A percentile compares a stretch with the other conserved stretches of the same genome.
Evolutionary conservation across 2,888 invertebrate species (phyloP).

Genomic region (Zootermopsis nevadensis): DNA sequence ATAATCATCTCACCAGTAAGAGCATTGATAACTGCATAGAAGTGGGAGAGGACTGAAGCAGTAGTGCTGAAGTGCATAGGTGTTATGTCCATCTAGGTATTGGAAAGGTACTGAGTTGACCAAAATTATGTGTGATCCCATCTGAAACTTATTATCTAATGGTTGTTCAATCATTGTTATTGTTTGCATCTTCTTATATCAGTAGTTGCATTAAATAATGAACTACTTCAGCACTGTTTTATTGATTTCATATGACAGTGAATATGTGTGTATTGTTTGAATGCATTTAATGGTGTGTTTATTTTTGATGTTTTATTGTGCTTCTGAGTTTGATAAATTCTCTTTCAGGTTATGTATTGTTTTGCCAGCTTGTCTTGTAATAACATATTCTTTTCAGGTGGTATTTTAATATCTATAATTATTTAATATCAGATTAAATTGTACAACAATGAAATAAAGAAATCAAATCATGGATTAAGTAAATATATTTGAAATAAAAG

Average conservation of each 20-base stretch:
- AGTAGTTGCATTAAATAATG: no score
- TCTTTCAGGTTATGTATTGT: not conserved
- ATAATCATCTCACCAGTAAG: conserved; percentile 8
- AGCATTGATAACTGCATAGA: conserved; percentile 8
- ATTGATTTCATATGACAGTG: no score
- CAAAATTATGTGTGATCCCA: not conserved
- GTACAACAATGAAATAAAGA: not conserved
- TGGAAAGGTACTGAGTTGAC: not conserved
- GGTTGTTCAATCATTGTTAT: no score
- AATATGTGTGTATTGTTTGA: no score
- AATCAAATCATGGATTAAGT: conserved; percentile 12
- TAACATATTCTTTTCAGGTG: not conserved
- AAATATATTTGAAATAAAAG: not conserved
- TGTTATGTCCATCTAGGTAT: not conserved
- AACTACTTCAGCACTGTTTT: no score
- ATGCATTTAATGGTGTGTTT: not conserved
- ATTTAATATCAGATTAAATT: conserved; percentile 1
- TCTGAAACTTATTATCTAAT: not conserved
- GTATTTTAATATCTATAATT: not conserved
- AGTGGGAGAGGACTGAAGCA: conserved; percentile 24
- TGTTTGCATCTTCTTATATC: no score
- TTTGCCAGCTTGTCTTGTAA: not conserved
- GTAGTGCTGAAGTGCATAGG: conserved; percentile 3
- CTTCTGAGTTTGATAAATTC: not conserved
- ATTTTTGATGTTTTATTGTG: not conserved